phyloP scores from a whole-genome alignment of 2,888 invertebrate genomes.

The Tolmerus cingulatus region DNA sequence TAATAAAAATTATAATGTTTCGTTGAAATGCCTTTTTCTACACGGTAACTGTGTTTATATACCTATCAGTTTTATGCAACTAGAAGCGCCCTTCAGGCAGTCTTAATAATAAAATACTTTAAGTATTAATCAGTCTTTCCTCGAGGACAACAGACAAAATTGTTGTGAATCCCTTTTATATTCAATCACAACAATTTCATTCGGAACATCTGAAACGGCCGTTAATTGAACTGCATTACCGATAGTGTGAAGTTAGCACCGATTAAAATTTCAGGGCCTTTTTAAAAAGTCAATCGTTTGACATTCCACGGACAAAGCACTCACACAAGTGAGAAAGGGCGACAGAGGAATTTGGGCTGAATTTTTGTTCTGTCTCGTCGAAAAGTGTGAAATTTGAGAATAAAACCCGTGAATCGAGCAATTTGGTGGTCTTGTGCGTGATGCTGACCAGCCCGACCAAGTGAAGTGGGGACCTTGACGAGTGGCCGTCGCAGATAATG shows the following conservation, averaged over 20 bases:
- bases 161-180: no score
- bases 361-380: background rate
- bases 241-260: background rate
- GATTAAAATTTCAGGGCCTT: background rate
- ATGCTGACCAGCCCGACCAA: background rate
- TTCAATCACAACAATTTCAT: background rate
- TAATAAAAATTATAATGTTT: no score
- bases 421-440: background rate
- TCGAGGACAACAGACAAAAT: no score
- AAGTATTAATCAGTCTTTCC: background rate
- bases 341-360: slow-evolving; percentile 6
- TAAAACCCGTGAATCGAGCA: background rate
- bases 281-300: background rate
- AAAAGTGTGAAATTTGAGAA: background rate
- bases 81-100: no score
- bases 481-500: background rate
- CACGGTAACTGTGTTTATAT: no score
- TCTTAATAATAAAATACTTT: background rate
- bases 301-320: background rate
- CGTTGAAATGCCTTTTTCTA: no score
- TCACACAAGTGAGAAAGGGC: background rate
- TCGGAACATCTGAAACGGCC: background rate
- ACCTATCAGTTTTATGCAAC: no score
- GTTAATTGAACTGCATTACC: background rate
- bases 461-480: background rate